Conservation (phyloP, 2,113 vertebrate species). For the Micronycteris hirsuta region DNA sequence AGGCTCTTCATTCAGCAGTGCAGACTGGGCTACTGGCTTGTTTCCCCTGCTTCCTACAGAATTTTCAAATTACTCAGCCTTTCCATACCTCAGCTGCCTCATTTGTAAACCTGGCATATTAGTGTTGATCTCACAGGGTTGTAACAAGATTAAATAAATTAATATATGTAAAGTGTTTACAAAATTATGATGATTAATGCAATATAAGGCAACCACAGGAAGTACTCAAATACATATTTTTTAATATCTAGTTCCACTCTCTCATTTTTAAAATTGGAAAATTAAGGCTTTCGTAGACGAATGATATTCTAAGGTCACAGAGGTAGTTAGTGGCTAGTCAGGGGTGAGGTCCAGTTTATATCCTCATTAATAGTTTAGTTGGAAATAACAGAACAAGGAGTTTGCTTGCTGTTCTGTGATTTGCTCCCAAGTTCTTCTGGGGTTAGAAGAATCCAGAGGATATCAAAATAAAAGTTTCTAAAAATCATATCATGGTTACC, state of each 20-base stretch:
- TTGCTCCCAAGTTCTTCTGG: background rate
- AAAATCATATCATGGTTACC: background rate
- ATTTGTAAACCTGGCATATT: constrained; percentile 2
- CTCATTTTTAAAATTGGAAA: background rate
- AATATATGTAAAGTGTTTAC: background rate
- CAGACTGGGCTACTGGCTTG: background rate
- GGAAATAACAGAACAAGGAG: background rate
- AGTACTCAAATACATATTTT: background rate
- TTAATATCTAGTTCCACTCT: background rate
- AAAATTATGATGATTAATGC: constrained; percentile 5
- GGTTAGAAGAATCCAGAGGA: background rate
- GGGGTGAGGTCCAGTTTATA: background rate
- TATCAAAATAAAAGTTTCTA: background rate
- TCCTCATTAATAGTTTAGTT: background rate
- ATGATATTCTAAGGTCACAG: background rate
- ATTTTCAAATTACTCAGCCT: background rate
- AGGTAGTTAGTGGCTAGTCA: background rate
- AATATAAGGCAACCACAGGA: background rate
- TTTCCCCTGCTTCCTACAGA: background rate
- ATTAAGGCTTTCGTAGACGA: background rate
- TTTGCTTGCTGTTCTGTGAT: background rate
- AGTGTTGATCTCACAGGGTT: background rate
- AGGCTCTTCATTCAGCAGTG: background rate
- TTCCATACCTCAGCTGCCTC: background rate
- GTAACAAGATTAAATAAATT: background rate